Percentiles rank a stretch among this genome's conserved stretches.
Evolutionary conservation across 92 coral and sea anemone species (phyloP).

Genomic region (Meandrina meandrites): DNA sequence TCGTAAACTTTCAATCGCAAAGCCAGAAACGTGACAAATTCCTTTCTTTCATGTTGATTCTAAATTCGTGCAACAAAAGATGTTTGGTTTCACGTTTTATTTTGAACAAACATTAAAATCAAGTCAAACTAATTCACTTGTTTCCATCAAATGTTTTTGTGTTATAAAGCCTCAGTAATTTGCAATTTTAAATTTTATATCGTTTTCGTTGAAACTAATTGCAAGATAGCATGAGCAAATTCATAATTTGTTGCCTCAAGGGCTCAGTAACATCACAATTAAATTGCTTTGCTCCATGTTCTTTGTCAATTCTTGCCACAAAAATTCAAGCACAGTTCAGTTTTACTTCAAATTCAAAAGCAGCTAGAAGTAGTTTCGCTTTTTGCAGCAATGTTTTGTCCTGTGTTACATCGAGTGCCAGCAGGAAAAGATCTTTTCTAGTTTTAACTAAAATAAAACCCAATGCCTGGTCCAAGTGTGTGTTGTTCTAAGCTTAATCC

Average conservation of each 20-base stretch:
- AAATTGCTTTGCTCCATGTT: not conserved
- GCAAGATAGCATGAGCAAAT: too few relatives aligned
- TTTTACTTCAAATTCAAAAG: not conserved
- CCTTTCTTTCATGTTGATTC: too few relatives aligned
- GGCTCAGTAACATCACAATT: not conserved
- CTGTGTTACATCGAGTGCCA: not conserved
- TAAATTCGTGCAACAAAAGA: not conserved
- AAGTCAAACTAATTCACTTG: not conserved
- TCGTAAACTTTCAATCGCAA: too few relatives aligned
- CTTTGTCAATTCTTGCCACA: not conserved
- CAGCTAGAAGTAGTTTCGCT: not conserved
- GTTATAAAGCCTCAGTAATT: too few relatives aligned
- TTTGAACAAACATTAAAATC: not conserved
- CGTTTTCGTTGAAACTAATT: too few relatives aligned
- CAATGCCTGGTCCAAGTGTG: not conserved
- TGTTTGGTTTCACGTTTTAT: not conserved
- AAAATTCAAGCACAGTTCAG: not conserved
- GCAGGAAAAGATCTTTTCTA: not conserved
- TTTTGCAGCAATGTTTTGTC: not conserved
- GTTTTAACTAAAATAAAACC: not conserved
- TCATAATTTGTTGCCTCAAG: not conserved
- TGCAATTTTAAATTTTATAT: too few relatives aligned
- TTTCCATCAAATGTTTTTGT: not conserved
- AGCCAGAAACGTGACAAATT: too few relatives aligned
- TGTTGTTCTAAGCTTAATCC: not conserved